Conservation (phyloP, 1,140 invertebrate species). For the Tachypleus tridentatus region DNA sequence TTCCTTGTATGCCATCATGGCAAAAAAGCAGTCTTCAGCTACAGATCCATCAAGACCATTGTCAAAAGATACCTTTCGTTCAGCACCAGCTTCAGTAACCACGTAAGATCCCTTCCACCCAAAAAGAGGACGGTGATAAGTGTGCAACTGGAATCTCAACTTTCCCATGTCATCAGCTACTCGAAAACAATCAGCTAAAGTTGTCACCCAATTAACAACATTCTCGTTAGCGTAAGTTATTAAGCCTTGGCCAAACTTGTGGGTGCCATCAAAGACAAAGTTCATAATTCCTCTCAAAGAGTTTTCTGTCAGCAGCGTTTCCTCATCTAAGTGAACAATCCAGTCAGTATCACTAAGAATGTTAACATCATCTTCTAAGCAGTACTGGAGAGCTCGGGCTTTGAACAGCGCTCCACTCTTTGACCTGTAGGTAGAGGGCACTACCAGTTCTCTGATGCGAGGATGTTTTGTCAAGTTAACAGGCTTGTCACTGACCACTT, state of each 20-base stretch:
- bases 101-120: constrained; percentile 76
- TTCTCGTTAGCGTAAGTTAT: constrained; percentile 97
- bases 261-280: constrained; percentile 86
- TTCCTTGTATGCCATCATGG: constrained; percentile 37
- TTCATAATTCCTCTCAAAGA: constrained; percentile 81
- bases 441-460: constrained; percentile 66
- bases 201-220: constrained; percentile 92
- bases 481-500: constrained; percentile 93
- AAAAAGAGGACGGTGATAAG: constrained; percentile 89
- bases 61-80: constrained; percentile 40
- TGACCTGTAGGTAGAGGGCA: constrained; percentile 71
- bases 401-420: constrained; percentile 88
- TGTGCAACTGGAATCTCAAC: constrained; percentile 76
- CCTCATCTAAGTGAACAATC: constrained; percentile 97
- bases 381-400: constrained; percentile 89
- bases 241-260: constrained; percentile 93
- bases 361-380: constrained; percentile 81
- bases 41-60: constrained; percentile 42
- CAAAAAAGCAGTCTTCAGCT: constrained; percentile 45
- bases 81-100: constrained; percentile 37
- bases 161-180: constrained; percentile 97
- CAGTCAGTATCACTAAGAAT: constrained; percentile 79
- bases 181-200: constrained; percentile 87
- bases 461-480: constrained; percentile 48
- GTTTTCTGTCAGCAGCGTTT: constrained; percentile 88